Base-by-base conservation (phyloP, 2,113 vertebrate species). In the Okapia johnstoni region DNA sequence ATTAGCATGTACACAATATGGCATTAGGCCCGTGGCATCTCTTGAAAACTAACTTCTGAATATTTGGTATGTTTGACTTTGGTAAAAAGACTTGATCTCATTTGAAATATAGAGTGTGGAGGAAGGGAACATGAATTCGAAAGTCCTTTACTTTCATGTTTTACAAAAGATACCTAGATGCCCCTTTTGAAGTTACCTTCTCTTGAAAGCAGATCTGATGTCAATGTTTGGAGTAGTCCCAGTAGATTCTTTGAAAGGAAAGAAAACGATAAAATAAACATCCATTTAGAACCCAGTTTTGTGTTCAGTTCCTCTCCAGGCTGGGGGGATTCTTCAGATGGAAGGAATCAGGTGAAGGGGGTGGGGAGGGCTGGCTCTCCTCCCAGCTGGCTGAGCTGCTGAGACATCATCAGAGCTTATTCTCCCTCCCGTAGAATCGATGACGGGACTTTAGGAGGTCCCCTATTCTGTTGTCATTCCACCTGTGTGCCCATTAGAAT, bases 201-300 rank as follows among this genome's bases (percentile, higher is more conserved):
- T 99, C 99, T 99, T 99, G 99, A 99, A 99, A 98, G 99, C 99
- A 97, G 99, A 99, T 98, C 99, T 99, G 99, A 99, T 99, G 98
- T 99, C 99, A 98, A 99, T 99, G 98, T 96, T 99, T 97, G 99
- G 99, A 96, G 99, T 98, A 93, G 98, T 98, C 43, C 99, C 99
- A 30, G 98, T 99, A 77, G 98, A 96, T 98, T 99, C 99, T 99
- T 98, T 63, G 98, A 99, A 98, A 98, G 89, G 98, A 54, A 26
- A 97, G 95, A 90, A 97, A 96, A 96, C 9, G 76, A 54, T 5
- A 93, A 52, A 89, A 46, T 84, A 93, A 98, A 95, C 97, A 97
- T 6, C 46, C 14, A 77, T 46, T 19, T 89, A 55, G 46, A 73
- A 88, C 52, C 19, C 21, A 83, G 30, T 28, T 83, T 90, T 93